Conservation (phyloP, 2,797 vertebrate genomes). For the Poeciliopsis turneri region DNA sequence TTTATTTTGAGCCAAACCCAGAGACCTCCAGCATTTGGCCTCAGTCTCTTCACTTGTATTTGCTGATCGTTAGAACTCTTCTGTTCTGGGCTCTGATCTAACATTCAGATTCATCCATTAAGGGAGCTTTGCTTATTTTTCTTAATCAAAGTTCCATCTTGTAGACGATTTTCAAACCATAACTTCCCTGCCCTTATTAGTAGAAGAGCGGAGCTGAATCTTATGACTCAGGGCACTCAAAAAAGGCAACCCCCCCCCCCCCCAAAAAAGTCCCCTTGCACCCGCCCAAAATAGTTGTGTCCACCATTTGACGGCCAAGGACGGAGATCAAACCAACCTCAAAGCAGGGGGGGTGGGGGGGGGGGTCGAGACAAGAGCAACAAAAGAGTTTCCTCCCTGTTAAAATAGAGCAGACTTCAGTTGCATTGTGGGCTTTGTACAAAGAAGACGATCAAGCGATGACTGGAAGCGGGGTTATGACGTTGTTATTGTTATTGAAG, state of each 20-base stretch:
- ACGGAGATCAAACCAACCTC: constrained; percentile 67
- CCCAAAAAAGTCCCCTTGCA: constrained; percentile 39
- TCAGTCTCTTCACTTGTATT: neutral
- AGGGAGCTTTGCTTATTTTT: neutral
- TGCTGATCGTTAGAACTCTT: neutral
- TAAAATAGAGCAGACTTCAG: constrained; percentile 56
- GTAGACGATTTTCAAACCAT: constrained; percentile 1
- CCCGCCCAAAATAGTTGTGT: constrained; percentile 58
- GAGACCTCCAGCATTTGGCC: constrained; percentile 16
- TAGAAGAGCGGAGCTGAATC: constrained; percentile 29
- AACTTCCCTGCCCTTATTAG: neutral
- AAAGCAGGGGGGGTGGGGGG: neutral
- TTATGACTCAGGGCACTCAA: constrained; percentile 58
- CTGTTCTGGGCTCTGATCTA: neutral
- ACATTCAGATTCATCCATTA: neutral
- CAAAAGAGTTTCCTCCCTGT: constrained; percentile 58
- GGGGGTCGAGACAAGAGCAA: constrained; percentile 31
- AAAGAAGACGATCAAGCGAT: constrained; percentile 35
- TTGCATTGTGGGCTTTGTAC: constrained; percentile 47
- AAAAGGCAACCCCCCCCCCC: constrained; percentile 20
- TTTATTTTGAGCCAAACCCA: constrained; percentile 5
- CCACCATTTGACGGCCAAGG: constrained; percentile 60
- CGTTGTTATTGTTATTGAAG: constrained; percentile 53
- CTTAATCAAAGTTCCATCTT: neutral
- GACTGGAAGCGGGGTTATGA: constrained; percentile 59